phyloP scores from a whole-genome alignment of 30 jellyfish, hydroid and myxozoan species.

The Cassiopea xamachana region DNA sequence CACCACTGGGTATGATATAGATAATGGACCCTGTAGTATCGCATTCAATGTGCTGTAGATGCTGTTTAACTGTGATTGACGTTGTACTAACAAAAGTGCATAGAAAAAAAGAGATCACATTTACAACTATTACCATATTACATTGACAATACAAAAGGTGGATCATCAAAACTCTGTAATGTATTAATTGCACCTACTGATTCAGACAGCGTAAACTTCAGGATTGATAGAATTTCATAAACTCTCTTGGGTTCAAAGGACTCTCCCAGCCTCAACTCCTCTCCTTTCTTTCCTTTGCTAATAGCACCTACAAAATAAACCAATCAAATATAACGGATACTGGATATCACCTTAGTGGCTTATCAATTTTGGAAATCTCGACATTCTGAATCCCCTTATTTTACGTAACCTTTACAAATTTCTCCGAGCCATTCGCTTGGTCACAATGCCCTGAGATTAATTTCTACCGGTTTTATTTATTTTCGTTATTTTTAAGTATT shows the following conservation, averaged over 20 bases:
- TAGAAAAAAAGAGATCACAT: not conserved
- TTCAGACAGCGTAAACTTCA: conserved; percentile 91
- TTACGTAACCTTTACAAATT: too few relatives aligned
- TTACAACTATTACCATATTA: too few relatives aligned
- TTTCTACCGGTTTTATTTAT: too few relatives aligned
- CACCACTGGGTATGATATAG: not conserved
- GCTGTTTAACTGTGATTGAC: not conserved
- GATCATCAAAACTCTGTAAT: not conserved
- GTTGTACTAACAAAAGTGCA: not conserved
- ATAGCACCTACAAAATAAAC: conserved; percentile 1
- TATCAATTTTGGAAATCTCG: too few relatives aligned
- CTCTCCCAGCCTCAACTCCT: conserved; percentile 80
- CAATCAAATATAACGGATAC: not conserved
- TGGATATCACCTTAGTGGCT: too few relatives aligned
- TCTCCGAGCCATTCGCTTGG: too few relatives aligned
- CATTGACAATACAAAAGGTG: not conserved
- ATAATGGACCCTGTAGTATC: not conserved
- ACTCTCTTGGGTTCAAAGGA: conserved; percentile 94
- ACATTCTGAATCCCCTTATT: too few relatives aligned
- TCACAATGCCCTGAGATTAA: too few relatives aligned
- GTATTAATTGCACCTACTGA: conserved; percentile 48
- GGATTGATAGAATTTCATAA: conserved; percentile 86
- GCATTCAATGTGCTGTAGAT: not conserved
- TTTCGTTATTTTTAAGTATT: too few relatives aligned
- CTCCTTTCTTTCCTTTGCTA: conserved; percentile 66